Percentiles rank a stretch among this genome's conserved stretches.
Evolutionary conservation across 2,113 vertebrate species (phyloP).

Genomic region (Podiceps cristatus): DNA sequence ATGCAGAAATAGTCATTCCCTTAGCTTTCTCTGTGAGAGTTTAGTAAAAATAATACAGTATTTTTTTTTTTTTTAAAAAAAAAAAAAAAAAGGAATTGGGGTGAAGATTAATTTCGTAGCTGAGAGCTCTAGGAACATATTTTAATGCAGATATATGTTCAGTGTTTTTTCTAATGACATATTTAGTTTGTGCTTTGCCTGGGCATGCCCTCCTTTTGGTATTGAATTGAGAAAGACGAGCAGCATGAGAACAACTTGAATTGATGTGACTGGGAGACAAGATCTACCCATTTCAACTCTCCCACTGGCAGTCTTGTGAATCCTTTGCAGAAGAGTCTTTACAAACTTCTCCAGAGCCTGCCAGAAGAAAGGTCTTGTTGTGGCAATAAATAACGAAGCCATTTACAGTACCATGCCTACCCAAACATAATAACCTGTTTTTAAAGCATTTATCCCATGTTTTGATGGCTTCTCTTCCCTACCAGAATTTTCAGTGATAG

Average conservation of each 20-base stretch:
- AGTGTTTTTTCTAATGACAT: not conserved
- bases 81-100: fast-evolving
- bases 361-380: not conserved
- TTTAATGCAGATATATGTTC: not conserved
- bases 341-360: not conserved
- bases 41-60: not conserved
- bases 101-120: not conserved
- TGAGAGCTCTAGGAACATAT: not conserved
- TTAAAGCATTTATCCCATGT: not conserved
- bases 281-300: not conserved
- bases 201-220: not conserved
- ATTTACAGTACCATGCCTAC: not conserved
- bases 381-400: not conserved
- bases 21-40: not conserved
- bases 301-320: not conserved
- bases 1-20: not conserved
- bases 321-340: not conserved
- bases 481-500: not conserved
- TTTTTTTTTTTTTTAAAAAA: not conserved
- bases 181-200: not conserved
- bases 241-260: not conserved
- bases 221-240: not conserved
- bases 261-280: not conserved
- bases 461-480: not conserved
- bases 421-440: not conserved